Evolutionary conservation across 2,888 invertebrate genomes (phyloP), one percentile per base, ranked within the genome.

Genomic region (Caenorhabditis japonica): DNA sequence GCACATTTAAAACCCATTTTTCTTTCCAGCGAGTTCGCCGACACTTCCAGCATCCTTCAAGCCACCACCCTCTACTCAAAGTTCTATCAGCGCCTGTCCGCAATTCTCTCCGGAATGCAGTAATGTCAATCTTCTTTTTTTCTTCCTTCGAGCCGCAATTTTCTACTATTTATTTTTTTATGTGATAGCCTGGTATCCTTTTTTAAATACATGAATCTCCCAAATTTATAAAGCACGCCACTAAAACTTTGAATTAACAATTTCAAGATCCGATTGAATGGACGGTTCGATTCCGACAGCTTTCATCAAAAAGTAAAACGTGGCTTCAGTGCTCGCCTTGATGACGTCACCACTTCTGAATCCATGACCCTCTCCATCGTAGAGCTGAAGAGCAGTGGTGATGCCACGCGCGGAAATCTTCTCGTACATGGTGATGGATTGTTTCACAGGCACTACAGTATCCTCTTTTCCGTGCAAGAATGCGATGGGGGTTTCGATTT

Each of bases 341-440:
- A 89, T 88, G 55, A 89, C 88, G 60, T 88, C 87, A 30, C 88
- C 83, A 61, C 87, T 87, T 12, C 88, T 78, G 81, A 89, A 90
- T 4, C 89, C 89, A 82, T 90, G 90, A 49, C 89, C 89, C 76
- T 90, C 90, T 30, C 88, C 88, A 83, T 88, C 80, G 76, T 88
- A 89, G 39, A 89, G 71, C 62, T 88, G 84, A 56, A 87, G 84
- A 49, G 87, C 86, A 1, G 88, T 88, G 0, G 88, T 87, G 4
- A 89, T 68, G 8, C 88, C 88, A 61, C 88, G 88, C 7, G 79
- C 80, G 52, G 87, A 87, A 8, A 89, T 83, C 41, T 86, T 88
- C 27, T 88, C 82, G 77, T 85, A 88, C 88, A 89, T 88, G 71
- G 81, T 81, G 52, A 88, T 79, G 36, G 89, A 88, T 13, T 87